Conservation (phyloP, 92 coral and sea anemone species). For the Heliopora coerulea region DNA sequence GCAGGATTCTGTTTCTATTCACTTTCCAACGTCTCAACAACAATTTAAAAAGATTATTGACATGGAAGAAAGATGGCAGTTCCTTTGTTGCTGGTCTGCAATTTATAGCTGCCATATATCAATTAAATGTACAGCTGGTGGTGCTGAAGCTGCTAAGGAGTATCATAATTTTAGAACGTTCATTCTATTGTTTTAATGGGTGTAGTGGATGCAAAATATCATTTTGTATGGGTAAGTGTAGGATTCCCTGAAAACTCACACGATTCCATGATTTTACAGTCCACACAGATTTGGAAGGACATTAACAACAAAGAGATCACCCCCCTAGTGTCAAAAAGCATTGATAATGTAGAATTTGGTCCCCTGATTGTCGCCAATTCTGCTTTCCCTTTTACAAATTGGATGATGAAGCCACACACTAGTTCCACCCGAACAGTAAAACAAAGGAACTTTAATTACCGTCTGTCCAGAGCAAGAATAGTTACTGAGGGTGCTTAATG, state of each 20-base stretch:
- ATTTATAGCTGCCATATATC: conserved; percentile 58
- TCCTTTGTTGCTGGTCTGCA: conserved; percentile 57
- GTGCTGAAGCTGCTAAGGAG: conserved; percentile 53
- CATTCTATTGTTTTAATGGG: conserved; percentile 60
- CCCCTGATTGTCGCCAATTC: conserved; percentile 48
- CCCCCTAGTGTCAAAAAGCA: conserved; percentile 42
- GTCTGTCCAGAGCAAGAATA: conserved; percentile 50
- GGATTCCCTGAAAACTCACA: conserved; percentile 56
- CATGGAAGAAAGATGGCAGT: conserved; percentile 62
- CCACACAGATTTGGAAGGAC: conserved; percentile 46
- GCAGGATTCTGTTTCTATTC: not conserved
- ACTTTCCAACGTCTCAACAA: conserved; percentile 15
- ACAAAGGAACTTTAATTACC: conserved; percentile 47
- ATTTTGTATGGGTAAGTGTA: conserved; percentile 50
- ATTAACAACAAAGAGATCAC: conserved; percentile 28
- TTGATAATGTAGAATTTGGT: conserved; percentile 33
- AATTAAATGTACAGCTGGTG: conserved; percentile 55
- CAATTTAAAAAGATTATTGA: conserved; percentile 43
- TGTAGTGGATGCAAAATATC: conserved; percentile 55
- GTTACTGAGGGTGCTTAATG: conserved; percentile 62
- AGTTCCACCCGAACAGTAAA: conserved; percentile 54
- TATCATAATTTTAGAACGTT: conserved; percentile 50
- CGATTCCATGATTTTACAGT: conserved; percentile 47
- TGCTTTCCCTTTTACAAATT: conserved; percentile 45
- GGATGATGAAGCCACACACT: conserved; percentile 58